Evolutionary conservation across 2,888 invertebrate species (phyloP).

Genomic region (Pristionchus japonicus): DNA sequence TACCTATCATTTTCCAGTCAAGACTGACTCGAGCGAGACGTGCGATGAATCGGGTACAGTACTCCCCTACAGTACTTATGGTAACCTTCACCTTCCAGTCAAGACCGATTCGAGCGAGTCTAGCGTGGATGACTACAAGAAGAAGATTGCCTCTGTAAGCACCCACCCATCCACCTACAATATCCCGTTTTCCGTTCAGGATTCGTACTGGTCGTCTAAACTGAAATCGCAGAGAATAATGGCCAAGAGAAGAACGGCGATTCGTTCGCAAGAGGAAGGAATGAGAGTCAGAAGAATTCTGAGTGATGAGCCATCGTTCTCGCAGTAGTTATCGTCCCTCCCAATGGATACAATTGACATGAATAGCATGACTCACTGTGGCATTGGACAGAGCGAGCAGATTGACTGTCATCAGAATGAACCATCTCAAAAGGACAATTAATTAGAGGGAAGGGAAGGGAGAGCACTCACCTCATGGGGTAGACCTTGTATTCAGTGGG

Average conservation of each 20-base stretch:
- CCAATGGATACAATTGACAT: conserved; percentile 1
- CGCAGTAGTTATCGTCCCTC: background rate
- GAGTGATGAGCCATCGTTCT: background rate
- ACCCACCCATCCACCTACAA: too few species aligned
- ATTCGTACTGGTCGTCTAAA: conserved; percentile 35
- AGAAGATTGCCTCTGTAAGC: conserved; percentile 8
- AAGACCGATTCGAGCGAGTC: conserved; percentile 20
- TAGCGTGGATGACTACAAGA: background rate
- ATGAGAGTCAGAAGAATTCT: background rate
- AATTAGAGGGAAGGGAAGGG: background rate
- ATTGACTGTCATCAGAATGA: conserved; percentile 65
- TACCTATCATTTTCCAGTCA: too few species aligned
- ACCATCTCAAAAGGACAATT: conserved; percentile 59
- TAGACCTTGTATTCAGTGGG: conserved; percentile 24
- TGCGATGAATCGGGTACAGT: too few species aligned
- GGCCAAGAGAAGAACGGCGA: background rate
- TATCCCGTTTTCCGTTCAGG: conserved; percentile 15
- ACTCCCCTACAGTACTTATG: background rate
- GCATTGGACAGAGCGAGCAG: conserved; percentile 71
- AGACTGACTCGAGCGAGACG: too few species aligned
- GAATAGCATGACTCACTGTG: conserved; percentile 59
- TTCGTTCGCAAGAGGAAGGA: background rate
- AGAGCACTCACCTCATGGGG: background rate
- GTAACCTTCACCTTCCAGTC: background rate
- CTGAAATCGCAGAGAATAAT: background rate